Conservation (phyloP, 1,140 invertebrate genomes). For the Drosophila aff. region DNA sequence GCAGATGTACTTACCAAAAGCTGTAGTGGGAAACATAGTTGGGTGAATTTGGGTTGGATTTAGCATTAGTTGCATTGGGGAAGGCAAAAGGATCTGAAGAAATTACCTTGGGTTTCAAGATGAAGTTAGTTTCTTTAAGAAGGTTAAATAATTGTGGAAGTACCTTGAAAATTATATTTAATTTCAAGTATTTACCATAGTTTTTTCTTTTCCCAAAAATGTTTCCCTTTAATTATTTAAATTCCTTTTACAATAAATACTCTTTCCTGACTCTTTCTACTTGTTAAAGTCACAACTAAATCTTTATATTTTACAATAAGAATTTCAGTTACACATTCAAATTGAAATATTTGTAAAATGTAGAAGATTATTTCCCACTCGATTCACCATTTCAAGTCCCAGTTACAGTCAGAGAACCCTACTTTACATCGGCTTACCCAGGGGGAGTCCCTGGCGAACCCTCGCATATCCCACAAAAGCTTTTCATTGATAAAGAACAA, state of each 20-base stretch:
- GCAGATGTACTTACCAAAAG: conserved; percentile 25
- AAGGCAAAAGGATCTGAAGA: background rate
- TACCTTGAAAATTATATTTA: too few species aligned
- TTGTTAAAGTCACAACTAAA: background rate
- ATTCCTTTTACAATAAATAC: too few species aligned
- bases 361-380: conserved; percentile 1
- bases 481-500: conserved; percentile 56
- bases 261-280: background rate
- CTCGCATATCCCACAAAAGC: conserved; percentile 35
- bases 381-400: background rate
- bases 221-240: too few species aligned
- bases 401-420: conserved; percentile 11
- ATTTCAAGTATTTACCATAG: too few species aligned
- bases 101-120: background rate
- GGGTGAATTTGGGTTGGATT: conserved; percentile 17
- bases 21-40: conserved; percentile 18
- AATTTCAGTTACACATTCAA: background rate
- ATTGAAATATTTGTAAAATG: conserved; percentile 2
- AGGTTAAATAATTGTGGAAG: background rate
- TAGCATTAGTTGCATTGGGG: conserved; percentile 6
- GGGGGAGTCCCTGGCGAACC: conserved; percentile 3
- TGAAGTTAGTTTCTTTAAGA: background rate
- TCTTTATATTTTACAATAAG: too few species aligned
- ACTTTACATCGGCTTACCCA: conserved; percentile 32
- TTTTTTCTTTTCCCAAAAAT: too few species aligned